Evolutionary conservation across 2,888 invertebrate species (phyloP), one percentile per base, ranked within the genome.

Genomic region (Ennomos erosarius): DNA sequence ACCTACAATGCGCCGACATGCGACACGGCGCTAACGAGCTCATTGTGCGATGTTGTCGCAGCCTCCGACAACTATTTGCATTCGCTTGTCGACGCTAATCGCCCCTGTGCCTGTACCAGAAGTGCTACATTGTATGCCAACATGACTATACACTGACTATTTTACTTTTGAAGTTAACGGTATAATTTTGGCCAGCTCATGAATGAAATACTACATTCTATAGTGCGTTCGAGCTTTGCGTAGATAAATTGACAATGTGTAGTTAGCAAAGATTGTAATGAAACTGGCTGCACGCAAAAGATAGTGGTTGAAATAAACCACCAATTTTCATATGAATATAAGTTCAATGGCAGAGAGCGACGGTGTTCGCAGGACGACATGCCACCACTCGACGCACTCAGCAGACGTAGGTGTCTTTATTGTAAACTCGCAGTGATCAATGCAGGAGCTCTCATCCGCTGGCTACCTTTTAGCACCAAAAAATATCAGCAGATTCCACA

Each of bases 1-100:
- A 6, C 26, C n/a, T n/a, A 26, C 26, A 5, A 1, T 26, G 26
- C 42, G 10, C 16, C 42, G 42, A 10, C 8, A 33, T 43, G 43
- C 42, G 34, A 38, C 12, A 10, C 38, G 13, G 12, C 35, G 37
- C 45, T 53, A 53, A 46, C 53, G 53, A 53, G 46, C 53, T 40
- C 46, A 46, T 46, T 53, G 53, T 53, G 35, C 16, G 11, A 9
- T 13, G 53, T 53, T 34, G 53, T 39, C 44, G 50, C 43, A 38
- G 43, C 43, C 44, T 39, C 46, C 45, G 38, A 9, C 39, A 13
- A 46, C 53, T 46, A 46, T 53, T 53, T 53, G 53, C 46, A 53
- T 40, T 39, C 46, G 40, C 53, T 39, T 33, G 39, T 40, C 13
- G n/a, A 13, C 53, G 16, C 34, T 53, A 46, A 39, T 39, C 53